Base-by-base conservation (phyloP, 2,113 vertebrate genomes). In the Gobio gobio region DNA sequence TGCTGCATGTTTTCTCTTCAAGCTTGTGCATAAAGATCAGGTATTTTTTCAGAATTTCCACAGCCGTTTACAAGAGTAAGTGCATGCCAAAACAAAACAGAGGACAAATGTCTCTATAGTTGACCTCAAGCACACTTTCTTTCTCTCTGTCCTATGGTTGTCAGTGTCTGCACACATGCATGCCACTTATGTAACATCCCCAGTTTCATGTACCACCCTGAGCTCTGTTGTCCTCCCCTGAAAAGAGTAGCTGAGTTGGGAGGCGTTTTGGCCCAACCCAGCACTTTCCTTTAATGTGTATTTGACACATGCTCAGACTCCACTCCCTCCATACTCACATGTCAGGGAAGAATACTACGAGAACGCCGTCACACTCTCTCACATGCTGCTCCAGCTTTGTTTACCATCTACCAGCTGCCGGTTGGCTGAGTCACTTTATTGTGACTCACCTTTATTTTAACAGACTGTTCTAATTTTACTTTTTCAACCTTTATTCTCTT, bases 301-400 rank as follows among this genome's bases (percentile, higher is more conserved):
- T 61, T 43, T 70, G 29, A 54, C 83, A 78, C 64, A 78, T 70
- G 20, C 59, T 58, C 40, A 0, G 45, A 43, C 10, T 61, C 36
- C 84, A 70, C 77, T 72, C 90, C 90, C 89, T 85, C 16, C 6
- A 22, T 82, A 80, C 91, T 93, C 93, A 93, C 91, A 90, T 92
- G 92, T 90, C 90, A 59, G 82, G 14, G 70, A 86, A 86, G 78
- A 87, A 76, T 75, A 86, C 81, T 3, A 78, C 10, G 59, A 68
- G 85, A 78, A 76, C 51, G 61, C 76, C 81, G 73, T 88, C 91
- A 93, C 90, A 92, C 84, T 85, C 87, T 75, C 83, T 88, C 91
- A 92, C 91, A 92, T 91, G 91, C 86, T 24, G 75, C 86, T 88
- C 78, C 54, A 87, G 70, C 84, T 92, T 40, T 93, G 90, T 93